A percentile compares a stretch with the other conserved stretches of the same genome.
Conservation (phyloP, 2,888 invertebrate genomes). For the Synanthedon tipuliformis region DNA sequence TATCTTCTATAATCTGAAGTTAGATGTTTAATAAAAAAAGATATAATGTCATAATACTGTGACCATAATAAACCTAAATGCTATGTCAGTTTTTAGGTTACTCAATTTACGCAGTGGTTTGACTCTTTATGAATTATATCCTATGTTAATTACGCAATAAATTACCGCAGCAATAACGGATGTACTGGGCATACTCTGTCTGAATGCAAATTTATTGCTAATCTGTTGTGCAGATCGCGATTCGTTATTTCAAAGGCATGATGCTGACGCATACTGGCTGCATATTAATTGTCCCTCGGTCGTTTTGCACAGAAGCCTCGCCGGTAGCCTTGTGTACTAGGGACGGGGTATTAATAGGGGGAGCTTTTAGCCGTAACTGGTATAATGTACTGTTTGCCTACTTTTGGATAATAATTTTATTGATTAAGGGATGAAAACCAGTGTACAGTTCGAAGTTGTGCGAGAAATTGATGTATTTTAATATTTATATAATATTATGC, state of each 20-base stretch:
- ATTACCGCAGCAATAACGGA: background rate
- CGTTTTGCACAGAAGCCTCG: background rate
- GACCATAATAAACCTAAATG: no score
- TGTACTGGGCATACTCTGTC: background rate
- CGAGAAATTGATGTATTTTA: no score
- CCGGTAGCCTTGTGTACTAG: background rate
- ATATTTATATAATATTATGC: no score
- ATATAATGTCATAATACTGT: no score
- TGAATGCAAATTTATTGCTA: background rate
- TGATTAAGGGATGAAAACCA: background rate
- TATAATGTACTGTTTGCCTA: background rate
- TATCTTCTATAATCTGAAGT: no score
- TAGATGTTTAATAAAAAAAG: no score
- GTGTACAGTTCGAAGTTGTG: no score
- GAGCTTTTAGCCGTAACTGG: background rate
- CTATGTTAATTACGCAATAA: background rate
- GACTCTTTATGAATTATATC: no score
- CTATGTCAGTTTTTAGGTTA: no score
- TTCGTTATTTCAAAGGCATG: background rate
- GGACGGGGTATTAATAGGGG: no score
- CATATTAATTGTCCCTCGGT: background rate
- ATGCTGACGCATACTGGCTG: background rate
- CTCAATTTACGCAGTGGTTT: no score
- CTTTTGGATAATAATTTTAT: background rate
- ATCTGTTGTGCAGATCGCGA: background rate